Base-by-base conservation (phyloP, 37 sponge, comb jelly and placozoan genomes). In the Chondrosia reniformis region DNA sequence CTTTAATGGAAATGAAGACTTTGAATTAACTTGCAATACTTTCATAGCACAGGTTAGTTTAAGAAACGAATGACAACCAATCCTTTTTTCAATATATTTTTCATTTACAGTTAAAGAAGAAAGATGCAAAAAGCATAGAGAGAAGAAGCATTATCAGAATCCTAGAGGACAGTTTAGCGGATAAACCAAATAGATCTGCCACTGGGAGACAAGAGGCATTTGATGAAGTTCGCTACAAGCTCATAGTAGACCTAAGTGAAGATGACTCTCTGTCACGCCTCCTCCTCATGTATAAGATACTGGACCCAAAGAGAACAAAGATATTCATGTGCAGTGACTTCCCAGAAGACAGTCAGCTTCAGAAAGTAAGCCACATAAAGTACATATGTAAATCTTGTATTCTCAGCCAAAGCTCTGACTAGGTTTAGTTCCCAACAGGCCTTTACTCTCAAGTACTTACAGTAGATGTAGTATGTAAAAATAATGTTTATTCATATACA, bases 271-370 rank as follows among this genome's bases (percentile, higher is more conserved):
- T 93, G 10, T 71, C 90, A 4, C 80, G 92, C 0, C 80, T 95
- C 46, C 76, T 95, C 59, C 83, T 89, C 76, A 81, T 80, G 46
- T 84, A 86, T 43, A 87, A 80, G 7, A 76, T 93, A 2, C 86
- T 93, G 0, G 44, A 86, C 9, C 71, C 80, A 65, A 44, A 80
- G 46, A 80, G 83, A 12, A 89, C 90, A 22, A 66, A 88, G 12
- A 84, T 80, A 55, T 93, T 77, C 52, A 66, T 89, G 22, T 93
- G 94, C 84, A 86, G 88, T 75, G 85, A 94, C 56, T 94, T 94
- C 76, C 88, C 91, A 45, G 94, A 84, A n/a, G 94, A 94, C 45
- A 73, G 80, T 28, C 87, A 93, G 52, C 34, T 93, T 0, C 90
- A 93, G 57, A 89, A 93, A 63, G 90, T 89, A 25, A 34, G 45